Evolutionary conservation across 2,797 vertebrate species (phyloP).

Genomic region (Clarias fuscus): DNA sequence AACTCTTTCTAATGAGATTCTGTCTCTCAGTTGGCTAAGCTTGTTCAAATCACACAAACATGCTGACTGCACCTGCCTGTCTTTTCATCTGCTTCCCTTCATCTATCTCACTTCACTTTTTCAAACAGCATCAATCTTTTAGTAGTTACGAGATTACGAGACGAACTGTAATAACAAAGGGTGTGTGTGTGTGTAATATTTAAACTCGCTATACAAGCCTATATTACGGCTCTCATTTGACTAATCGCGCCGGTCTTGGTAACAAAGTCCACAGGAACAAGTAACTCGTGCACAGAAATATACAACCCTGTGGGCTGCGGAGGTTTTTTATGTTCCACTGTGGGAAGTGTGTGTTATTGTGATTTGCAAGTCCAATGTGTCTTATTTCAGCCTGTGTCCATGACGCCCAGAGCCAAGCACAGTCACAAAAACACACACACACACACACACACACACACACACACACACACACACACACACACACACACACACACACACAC

Average conservation of each 20-base stretch:
- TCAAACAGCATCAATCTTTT: background rate
- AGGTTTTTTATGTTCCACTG: background rate
- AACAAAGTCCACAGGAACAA: conserved; percentile 12
- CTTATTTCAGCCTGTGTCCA: background rate
- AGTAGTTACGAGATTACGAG: conserved; percentile 1
- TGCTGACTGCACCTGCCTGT: background rate
- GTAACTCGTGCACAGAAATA: conserved; percentile 23
- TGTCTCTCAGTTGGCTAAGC: background rate
- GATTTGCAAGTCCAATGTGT: conserved; percentile 6
- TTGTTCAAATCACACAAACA: background rate
- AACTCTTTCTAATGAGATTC: conserved; percentile 2
- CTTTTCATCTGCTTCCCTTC: background rate
- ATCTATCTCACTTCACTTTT: background rate
- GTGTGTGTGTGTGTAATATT: conserved; percentile 30
- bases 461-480: background rate
- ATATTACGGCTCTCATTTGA: conserved; percentile 18
- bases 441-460: conserved; percentile 2
- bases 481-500: conserved; percentile 8
- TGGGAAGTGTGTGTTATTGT: background rate
- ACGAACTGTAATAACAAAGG: background rate
- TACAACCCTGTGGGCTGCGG: background rate
- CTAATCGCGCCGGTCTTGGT: background rate
- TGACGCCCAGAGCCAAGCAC: background rate
- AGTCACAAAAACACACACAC: conserved; percentile 18
- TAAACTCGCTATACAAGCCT: conserved; percentile 40